phyloP scores from a whole-genome alignment of 2,113 vertebrate species.

The Eonycteris spelaea region DNA sequence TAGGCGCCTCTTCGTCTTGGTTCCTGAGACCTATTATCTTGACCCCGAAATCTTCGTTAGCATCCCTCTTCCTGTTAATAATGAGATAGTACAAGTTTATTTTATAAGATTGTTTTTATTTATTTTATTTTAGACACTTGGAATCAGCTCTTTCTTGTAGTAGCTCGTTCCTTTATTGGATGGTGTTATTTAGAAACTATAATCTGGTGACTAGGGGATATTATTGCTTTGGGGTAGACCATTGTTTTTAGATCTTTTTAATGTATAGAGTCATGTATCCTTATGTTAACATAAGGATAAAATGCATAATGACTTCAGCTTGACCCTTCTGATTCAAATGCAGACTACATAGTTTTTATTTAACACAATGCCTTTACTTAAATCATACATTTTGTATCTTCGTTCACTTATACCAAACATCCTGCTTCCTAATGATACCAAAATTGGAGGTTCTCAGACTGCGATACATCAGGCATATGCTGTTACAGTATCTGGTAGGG shows the following conservation, averaged over 20 bases:
- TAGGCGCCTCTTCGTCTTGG: not conserved
- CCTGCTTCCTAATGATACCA: not conserved
- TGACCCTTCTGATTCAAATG: not conserved
- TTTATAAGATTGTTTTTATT: not conserved
- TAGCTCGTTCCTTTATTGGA: not conserved
- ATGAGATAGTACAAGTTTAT: not conserved
- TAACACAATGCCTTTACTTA: not conserved
- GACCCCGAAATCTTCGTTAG: not conserved
- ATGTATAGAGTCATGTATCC: not conserved
- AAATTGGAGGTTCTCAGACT: not conserved
- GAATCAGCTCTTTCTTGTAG: not conserved
- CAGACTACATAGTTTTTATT: not conserved
- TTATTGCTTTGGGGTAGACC: not conserved
- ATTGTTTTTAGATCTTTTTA: not conserved
- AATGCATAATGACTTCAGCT: not conserved
- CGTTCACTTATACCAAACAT: not conserved
- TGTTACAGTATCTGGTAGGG: not conserved
- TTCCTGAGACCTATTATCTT: not conserved
- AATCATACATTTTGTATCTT: not conserved
- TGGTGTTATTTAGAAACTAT: constrained; percentile 14
- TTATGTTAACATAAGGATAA: not conserved
- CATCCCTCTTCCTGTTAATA: not conserved
- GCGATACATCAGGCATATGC: not conserved
- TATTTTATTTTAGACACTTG: not conserved
- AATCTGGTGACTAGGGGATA: not conserved